Evolutionary conservation across 2,888 invertebrate genomes (phyloP), one percentile per base, ranked within the genome.

Genomic region (Tinea pellionella): DNA sequence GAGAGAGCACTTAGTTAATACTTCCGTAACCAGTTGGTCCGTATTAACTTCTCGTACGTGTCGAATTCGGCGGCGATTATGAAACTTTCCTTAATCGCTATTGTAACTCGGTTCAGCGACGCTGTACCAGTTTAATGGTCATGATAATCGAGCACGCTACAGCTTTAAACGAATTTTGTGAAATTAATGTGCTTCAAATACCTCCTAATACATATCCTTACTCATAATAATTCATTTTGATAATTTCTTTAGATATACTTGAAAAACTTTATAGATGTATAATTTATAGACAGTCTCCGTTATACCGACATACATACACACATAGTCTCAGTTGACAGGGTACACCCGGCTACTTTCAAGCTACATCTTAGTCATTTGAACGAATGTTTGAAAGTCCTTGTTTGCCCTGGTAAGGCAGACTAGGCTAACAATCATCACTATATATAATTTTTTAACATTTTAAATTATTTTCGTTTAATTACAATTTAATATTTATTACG

Each of bases 1-100:
- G 32, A 47, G 13, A 18, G 59, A n/a, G 32, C 59, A 47, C 47
- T 47, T 43, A 47, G 47, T 43, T 42, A 42, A 43, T 47, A 43
- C 59, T 29, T 42, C 59, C 47, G 59, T 41, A 42, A 43, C 43
- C 59, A 66, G 68, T 66, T 64, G 66, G 62, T 64, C 65, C 64
- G 60, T 63, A 64, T 65, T 63, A 65, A 63, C 64, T 63, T 59
- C 59, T 60, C 62, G 61, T 59, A 61, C 61, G 61, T 61, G 61
- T 59, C 61, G 61, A 59, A 61, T 61, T 56, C 61, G 56, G 51
- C 67, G 43, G 29, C 59, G 69, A 69, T 69, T 71, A 70, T 68
- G 69, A 67, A 70, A 69, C 68, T 70, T 69, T 63, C 66, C 62
- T 61, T 61, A 59, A 24, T 63, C 62, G 66, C 65, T 60, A 59